These are phyloP conservation scores for Nomada ruficornis DNA, from an alignment of 2,888 invertebrate genomes.

Conservation along the genomic window DNA sequence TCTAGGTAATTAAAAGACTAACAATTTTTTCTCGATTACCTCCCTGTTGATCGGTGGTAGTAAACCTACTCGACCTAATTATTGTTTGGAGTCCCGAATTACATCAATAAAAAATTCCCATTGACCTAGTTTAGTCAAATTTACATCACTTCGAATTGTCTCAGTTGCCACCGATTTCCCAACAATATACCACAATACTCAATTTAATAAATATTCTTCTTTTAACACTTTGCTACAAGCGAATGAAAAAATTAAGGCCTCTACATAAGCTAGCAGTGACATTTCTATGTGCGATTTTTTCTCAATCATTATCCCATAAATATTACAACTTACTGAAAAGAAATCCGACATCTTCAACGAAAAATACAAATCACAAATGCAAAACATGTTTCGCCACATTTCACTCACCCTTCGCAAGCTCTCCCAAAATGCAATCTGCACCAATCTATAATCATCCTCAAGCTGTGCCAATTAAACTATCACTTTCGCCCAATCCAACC, in stretches of 20 bases:
- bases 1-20: background rate
- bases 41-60: background rate
- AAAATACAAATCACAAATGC: too few species aligned
- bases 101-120: background rate
- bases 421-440: too few species aligned
- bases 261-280: background rate
- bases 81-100: background rate
- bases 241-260: too few species aligned
- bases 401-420: too few species aligned
- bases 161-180: background rate
- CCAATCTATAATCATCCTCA: too few species aligned
- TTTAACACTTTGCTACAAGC: too few species aligned
- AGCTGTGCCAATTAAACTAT: too few species aligned
- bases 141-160: background rate
- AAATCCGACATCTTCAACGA: too few species aligned
- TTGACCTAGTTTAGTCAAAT: background rate
- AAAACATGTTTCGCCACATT: too few species aligned
- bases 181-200: background rate
- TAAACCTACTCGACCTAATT: background rate
- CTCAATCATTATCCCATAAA: too few species aligned
- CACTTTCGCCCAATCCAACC: too few species aligned
- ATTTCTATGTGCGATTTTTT: background rate
- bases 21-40: background rate
- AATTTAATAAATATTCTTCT: background rate
- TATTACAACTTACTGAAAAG: too few species aligned